These are phyloP conservation scores for Megaceryle maxima DNA, from an alignment of 2,113 vertebrate genomes.

Conservation along the genomic window DNA sequence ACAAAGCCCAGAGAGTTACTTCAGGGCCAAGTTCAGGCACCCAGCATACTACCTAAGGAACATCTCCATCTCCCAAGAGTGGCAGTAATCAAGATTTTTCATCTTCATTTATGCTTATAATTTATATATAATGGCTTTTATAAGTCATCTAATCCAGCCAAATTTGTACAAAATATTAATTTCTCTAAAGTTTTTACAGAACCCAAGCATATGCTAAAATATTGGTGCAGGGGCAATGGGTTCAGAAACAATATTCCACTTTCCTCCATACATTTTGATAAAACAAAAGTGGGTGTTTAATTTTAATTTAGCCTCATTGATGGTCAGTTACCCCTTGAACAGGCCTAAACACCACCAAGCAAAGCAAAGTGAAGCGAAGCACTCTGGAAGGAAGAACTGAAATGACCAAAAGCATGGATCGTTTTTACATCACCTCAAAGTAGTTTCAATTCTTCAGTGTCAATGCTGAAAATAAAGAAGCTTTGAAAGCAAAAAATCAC, in stretches of 20 bases:
- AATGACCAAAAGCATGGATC: not conserved
- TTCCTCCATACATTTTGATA: not conserved
- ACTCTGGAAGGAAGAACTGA: not conserved
- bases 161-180: not conserved
- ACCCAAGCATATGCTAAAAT: not conserved
- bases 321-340: not conserved
- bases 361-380: not conserved
- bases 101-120: not conserved
- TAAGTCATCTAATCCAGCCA: not conserved
- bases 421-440: not conserved
- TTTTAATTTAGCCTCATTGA: not conserved
- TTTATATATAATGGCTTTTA: not conserved
- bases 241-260: not conserved
- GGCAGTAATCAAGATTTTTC: not conserved
- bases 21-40: not conserved
- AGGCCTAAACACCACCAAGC: not conserved
- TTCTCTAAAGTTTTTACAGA: not conserved
- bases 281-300: not conserved
- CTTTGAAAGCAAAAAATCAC: not conserved
- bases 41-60: not conserved
- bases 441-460: not conserved
- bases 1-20: not conserved
- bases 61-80: not conserved
- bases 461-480: not conserved
- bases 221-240: not conserved